phyloP scores from a whole-genome alignment of 2,888 invertebrate species.

The Argyresthia goedartella region DNA sequence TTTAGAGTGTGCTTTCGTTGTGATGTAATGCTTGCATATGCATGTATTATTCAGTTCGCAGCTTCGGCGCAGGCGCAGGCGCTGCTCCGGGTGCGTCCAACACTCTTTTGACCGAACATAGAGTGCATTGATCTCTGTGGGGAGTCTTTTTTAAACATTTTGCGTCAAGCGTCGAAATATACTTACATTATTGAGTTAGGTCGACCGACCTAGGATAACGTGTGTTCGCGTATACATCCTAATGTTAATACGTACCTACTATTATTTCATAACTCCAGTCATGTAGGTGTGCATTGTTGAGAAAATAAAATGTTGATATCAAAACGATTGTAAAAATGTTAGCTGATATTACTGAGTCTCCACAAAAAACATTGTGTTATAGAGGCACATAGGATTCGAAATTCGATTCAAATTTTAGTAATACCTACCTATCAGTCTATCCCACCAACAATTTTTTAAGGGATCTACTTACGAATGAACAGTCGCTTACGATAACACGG shows the following conservation, averaged over 20 bases:
- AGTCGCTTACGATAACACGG: too few relatives aligned
- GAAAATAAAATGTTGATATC: too few relatives aligned
- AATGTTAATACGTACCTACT: background rate
- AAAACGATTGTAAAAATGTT: too few relatives aligned
- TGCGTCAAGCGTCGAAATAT: conserved; percentile 35
- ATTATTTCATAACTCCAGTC: too few relatives aligned
- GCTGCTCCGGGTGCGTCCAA: conserved; percentile 24
- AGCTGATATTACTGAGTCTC: too few relatives aligned
- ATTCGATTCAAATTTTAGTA: too few relatives aligned
- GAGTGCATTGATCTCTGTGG: conserved; percentile 56
- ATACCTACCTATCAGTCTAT: too few relatives aligned
- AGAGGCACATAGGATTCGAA: too few relatives aligned
- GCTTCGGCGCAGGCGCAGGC: conserved; percentile 28
- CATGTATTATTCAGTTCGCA: conserved; percentile 45
- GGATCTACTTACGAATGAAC: too few relatives aligned
- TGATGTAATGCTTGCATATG: background rate
- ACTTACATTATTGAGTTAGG: conserved; percentile 55
- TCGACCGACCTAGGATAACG: conserved; percentile 65
- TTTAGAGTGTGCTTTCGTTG: conserved; percentile 2
- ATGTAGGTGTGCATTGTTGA: too few relatives aligned
- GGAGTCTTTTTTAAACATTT: conserved; percentile 38
- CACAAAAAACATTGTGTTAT: too few relatives aligned
- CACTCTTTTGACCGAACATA: conserved; percentile 47
- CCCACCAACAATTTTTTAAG: too few relatives aligned
- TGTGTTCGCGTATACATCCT: conserved; percentile 26